These are phyloP conservation scores for Lasioglossum pauxillum DNA, from an alignment of 2,888 invertebrate species.

Conservation along the genomic window DNA sequence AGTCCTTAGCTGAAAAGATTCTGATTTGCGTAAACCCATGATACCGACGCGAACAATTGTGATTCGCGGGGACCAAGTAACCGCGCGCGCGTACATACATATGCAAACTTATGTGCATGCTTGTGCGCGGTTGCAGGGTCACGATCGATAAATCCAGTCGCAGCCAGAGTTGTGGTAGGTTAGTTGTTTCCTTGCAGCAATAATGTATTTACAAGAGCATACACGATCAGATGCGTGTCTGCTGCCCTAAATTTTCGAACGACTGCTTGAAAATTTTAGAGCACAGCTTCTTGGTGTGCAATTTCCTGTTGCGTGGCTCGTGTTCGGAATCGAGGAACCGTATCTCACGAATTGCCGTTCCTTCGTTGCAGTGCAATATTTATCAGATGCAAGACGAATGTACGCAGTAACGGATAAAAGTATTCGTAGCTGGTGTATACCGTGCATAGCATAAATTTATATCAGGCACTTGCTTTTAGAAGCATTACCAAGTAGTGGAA, in stretches of 20 bases:
- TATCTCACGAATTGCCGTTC: not conserved
- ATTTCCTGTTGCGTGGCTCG: not conserved
- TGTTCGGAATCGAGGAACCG: not conserved
- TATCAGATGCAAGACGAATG: not conserved
- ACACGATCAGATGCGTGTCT: conserved; percentile 24
- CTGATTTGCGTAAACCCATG: conserved; percentile 2
- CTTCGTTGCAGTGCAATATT: conserved; percentile 9
- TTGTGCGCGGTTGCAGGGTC: conserved; percentile 4
- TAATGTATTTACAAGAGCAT: conserved; percentile 31
- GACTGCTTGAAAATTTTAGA: conserved; percentile 25
- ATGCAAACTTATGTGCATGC: not conserved
- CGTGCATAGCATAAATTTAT: not conserved
- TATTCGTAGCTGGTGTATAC: not conserved
- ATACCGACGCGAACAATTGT: conserved; percentile 27
- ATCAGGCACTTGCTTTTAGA: not conserved
- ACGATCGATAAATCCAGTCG: conserved; percentile 53
- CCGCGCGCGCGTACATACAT: not conserved
- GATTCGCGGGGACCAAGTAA: not conserved
- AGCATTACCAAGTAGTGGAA: not conserved
- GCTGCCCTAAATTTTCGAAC: conserved; percentile 41
- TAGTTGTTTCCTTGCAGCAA: conserved; percentile 51
- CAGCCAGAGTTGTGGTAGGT: conserved; percentile 42
- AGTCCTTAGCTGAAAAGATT: conserved; percentile 14
- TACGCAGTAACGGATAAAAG: not conserved
- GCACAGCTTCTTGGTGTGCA: not conserved